phyloP scores from a whole-genome alignment of 2,888 invertebrate species.

The Carpatolechia fugitivella region DNA sequence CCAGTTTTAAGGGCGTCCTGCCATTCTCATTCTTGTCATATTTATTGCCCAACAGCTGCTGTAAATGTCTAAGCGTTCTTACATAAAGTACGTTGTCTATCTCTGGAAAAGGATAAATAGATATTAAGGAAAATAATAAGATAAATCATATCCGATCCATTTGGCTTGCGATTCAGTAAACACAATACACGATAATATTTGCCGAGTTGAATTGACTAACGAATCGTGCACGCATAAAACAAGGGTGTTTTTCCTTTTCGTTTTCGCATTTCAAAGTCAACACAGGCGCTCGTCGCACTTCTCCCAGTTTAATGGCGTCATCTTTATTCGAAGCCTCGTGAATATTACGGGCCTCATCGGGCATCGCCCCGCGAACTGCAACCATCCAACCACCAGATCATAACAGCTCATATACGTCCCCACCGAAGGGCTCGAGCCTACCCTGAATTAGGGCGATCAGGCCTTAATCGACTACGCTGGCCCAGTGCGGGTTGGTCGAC shows the following conservation, averaged over 20 bases:
- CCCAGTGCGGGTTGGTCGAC: too few relatives aligned
- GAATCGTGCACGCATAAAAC: constrained; percentile 47
- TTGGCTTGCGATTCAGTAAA: constrained; percentile 28
- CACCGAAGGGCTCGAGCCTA: too few relatives aligned
- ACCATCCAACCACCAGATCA: constrained; percentile 13
- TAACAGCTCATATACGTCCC: too few relatives aligned
- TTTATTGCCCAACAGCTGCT: constrained; percentile 5
- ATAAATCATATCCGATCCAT: constrained; percentile 23
- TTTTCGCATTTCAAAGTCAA: constrained; percentile 49
- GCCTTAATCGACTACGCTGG: too few relatives aligned
- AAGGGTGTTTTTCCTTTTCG: constrained; percentile 38
- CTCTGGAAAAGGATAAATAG: constrained; percentile 6
- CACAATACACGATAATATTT: constrained; percentile 39
- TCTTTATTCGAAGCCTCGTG: constrained; percentile 44
- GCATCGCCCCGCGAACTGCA: not conserved
- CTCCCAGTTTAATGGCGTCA: constrained; percentile 42
- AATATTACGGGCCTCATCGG: constrained; percentile 33
- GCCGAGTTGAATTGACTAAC: constrained; percentile 47
- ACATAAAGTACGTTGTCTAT: not conserved
- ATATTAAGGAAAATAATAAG: constrained; percentile 11
- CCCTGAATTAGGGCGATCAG: too few relatives aligned
- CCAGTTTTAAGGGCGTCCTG: not conserved
- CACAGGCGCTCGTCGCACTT: constrained; percentile 39
- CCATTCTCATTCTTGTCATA: not conserved
- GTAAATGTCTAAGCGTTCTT: constrained; percentile 1